A percentile compares a stretch with the other conserved stretches of the same genome.
phyloP scores from a whole-genome alignment of 2,113 vertebrate genomes.

The Pedionomus torquatus region DNA sequence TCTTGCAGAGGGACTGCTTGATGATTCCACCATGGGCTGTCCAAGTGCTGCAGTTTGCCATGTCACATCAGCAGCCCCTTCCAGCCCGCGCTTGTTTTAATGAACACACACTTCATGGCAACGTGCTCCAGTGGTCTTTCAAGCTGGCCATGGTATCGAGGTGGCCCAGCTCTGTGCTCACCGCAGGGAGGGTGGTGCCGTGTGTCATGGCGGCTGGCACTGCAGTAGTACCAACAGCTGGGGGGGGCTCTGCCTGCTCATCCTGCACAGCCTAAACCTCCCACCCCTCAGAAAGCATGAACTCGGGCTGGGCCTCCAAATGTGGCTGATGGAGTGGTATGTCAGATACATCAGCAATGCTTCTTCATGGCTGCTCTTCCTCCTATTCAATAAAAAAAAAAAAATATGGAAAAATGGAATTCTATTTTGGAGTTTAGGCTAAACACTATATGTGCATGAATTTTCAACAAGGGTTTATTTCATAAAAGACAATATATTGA shows the following conservation, averaged over 20 bases:
- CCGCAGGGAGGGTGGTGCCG: no score
- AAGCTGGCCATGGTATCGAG: fast-evolving
- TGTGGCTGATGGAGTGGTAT: not conserved
- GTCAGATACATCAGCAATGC: not conserved
- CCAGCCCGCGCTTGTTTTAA: not conserved
- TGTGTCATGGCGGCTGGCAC: not conserved
- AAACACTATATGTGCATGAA: not conserved
- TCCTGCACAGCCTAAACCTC: not conserved
- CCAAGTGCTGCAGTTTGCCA: fast-evolving
- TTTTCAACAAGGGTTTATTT: not conserved
- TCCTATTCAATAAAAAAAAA: not conserved
- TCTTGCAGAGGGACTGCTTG: not conserved
- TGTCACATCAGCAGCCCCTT: not conserved
- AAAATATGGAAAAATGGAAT: not conserved
- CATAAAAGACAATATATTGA: not conserved
- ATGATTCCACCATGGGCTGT: fast-evolving
- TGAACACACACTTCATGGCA: fast-evolving
- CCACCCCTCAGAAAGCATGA: not conserved
- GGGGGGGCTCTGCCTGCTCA: not conserved
- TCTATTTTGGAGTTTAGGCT: not conserved
- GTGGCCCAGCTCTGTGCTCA: not conserved
- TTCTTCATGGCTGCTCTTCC: not conserved
- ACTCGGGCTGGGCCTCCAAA: not conserved
- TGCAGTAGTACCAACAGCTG: fast-evolving
- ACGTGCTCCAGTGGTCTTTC: not conserved